These are phyloP conservation scores for Lepidurus packardi DNA, from an alignment of 1,140 invertebrate species.

Conservation along the genomic window DNA sequence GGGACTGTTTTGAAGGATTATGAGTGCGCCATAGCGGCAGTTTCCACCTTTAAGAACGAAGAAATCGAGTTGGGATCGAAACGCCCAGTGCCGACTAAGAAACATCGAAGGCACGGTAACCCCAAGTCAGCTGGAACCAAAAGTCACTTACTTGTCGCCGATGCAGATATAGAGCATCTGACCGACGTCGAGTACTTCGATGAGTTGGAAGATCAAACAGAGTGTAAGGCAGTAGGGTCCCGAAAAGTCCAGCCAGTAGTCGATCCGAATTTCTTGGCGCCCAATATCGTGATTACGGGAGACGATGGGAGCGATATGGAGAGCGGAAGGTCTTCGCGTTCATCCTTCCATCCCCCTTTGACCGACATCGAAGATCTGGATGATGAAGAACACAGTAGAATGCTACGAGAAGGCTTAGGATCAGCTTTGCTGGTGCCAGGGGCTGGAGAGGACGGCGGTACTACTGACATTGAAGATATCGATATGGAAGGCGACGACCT, in stretches of 20 bases:
- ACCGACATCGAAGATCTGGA: slow-evolving; percentile 46
- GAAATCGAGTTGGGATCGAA: slow-evolving; percentile 37
- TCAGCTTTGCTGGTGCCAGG: not conserved
- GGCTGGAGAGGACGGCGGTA: slow-evolving; percentile 29
- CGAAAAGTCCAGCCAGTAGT: not conserved
- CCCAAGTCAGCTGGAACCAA: slow-evolving; percentile 25
- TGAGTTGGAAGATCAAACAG: not conserved
- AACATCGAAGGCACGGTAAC: slow-evolving; percentile 37
- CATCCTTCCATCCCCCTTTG: not conserved
- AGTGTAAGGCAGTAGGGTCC: not conserved
- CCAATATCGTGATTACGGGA: not conserved
- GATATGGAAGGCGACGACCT: slow-evolving; percentile 24
- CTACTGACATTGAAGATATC: slow-evolving; percentile 35
- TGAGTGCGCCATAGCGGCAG: slow-evolving; percentile 35
- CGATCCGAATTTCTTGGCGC: not conserved
- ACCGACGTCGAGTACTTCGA: slow-evolving; percentile 29
- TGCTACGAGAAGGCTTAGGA: not conserved
- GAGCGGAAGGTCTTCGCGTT: not conserved
- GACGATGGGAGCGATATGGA: not conserved
- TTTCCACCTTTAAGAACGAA: slow-evolving; percentile 35
- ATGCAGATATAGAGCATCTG: slow-evolving; percentile 30
- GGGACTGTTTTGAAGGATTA: not conserved
- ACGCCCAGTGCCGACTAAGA: slow-evolving; percentile 36
- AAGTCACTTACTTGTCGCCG: slow-evolving; percentile 28
- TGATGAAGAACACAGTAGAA: slow-evolving; percentile 41